These are phyloP conservation scores for Perca fluviatilis DNA, from an alignment of 2,113 vertebrate species.

Conservation along the genomic window DNA sequence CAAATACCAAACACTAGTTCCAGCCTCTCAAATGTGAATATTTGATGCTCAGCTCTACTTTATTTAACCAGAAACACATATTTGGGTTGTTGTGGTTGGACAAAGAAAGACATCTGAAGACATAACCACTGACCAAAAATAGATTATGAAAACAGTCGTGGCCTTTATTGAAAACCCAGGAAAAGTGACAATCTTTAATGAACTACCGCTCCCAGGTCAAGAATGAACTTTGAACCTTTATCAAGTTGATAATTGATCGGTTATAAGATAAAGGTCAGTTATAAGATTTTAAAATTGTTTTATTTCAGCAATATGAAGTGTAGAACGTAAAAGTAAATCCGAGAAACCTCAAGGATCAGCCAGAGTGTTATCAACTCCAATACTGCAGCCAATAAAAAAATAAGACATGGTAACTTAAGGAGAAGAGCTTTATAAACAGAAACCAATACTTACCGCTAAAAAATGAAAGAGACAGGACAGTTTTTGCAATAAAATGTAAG, in stretches of 20 bases:
- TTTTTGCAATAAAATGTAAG: neutral
- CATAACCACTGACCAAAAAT: neutral
- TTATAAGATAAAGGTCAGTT: neutral
- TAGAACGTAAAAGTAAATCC: neutral
- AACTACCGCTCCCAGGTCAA: neutral
- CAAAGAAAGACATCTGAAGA: neutral
- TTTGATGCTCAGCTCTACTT: neutral
- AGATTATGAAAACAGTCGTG: neutral
- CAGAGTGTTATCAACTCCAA: neutral
- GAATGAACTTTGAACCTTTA: neutral
- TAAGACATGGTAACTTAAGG: neutral
- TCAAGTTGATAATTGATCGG: neutral
- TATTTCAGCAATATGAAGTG: neutral
- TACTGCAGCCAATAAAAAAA: conserved; percentile 15
- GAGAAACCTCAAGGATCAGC: neutral
- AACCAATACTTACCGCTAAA: neutral
- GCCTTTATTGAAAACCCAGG: neutral
- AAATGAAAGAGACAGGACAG: neutral
- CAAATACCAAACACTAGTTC: neutral
- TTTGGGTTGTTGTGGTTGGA: neutral
- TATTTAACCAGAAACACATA: neutral
- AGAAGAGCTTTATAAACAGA: neutral
- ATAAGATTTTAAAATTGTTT: neutral
- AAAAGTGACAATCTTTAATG: neutral
- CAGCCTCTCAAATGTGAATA: neutral